Evolutionary conservation across 2,797 vertebrate species (phyloP), one percentile per base, ranked within the genome.

Genomic region (Denticeps clupeoides): DNA sequence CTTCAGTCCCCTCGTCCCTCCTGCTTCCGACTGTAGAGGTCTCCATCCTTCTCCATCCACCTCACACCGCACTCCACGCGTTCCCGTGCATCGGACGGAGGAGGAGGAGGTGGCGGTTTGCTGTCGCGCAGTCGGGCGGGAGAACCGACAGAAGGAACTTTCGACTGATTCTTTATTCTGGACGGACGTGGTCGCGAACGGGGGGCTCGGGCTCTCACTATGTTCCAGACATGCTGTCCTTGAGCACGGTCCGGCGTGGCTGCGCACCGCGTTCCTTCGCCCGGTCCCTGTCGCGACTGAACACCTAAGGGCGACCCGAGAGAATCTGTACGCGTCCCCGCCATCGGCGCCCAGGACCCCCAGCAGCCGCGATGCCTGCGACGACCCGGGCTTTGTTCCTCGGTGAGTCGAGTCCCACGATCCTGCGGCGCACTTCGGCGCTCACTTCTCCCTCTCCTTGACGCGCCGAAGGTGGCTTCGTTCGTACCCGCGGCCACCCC

Each of bases 31-130:
- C 84, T 86, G 75, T 84, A 85, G 84, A 80, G 83, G 80, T 87
- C 83, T 82, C 82, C 83, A 79, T 87, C 81, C 81, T 81, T 81
- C 83, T 76, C 73, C 74, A 78, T 79, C 77, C 74, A 71, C 64
- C 35, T 40, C 42, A 45, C n/a, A n/a, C n/a, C 49, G 29, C 46
- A 13, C 48, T 44, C 27, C 57, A 47, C 41, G 41, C 71, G 66
- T 55, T 51, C 62, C 55, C 59, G 60, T 59, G 55, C 77, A 68
- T 71, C 63, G 50, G 69, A 66, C 73, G 72, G 67, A 66, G 59
- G 71, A 78, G 71, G 73, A 70, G 65, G 69, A 69, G 74, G 7
- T 45, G 53, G 38, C 55, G 41, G 53, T 49, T 49, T 35, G 38
- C 45, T 37, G 58, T 47, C 32, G 48, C 31, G 47, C 44, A 27